Percentiles rank a stretch among this genome's conserved stretches.
Evolutionary conservation across 92 coral and sea anemone genomes (phyloP).

Genomic region (Umimayanthus chanpuru): DNA sequence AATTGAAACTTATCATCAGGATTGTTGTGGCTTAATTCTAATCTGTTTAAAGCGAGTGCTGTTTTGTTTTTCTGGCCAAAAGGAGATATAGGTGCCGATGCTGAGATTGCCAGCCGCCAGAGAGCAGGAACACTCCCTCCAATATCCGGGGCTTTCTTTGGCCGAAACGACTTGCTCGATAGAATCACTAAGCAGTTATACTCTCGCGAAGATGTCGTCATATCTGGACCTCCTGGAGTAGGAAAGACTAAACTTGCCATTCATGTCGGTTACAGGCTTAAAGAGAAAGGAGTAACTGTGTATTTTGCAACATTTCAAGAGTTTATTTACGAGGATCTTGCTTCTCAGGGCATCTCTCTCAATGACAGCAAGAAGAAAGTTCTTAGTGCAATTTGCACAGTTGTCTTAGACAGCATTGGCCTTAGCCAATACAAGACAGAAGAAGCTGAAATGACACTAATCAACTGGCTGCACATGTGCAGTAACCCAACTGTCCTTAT

Average conservation of each 20-base stretch:
- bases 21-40: neutral
- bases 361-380: neutral
- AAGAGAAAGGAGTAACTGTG: neutral
- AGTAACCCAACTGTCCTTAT: conserved; percentile 2
- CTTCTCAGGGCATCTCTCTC: neutral
- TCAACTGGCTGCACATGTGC: neutral
- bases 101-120: neutral
- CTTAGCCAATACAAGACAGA: neutral
- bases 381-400: neutral
- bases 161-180: neutral
- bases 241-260: conserved; percentile 15
- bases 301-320: conserved; percentile 9
- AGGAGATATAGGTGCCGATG: neutral
- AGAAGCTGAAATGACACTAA: neutral
- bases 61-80: neutral
- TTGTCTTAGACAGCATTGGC: conserved; percentile 5
- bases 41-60: neutral
- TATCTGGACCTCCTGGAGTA: conserved; percentile 16
- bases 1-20: no score
- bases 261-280: neutral
- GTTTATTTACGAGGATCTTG: neutral
- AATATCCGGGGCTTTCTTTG: neutral
- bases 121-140: conserved; percentile 7
- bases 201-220: neutral
- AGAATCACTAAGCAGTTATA: neutral